Percentiles rank a stretch among this genome's conserved stretches.
phyloP scores from a whole-genome alignment of 1,140 invertebrate genomes.

The Drosophila watanabei region DNA sequence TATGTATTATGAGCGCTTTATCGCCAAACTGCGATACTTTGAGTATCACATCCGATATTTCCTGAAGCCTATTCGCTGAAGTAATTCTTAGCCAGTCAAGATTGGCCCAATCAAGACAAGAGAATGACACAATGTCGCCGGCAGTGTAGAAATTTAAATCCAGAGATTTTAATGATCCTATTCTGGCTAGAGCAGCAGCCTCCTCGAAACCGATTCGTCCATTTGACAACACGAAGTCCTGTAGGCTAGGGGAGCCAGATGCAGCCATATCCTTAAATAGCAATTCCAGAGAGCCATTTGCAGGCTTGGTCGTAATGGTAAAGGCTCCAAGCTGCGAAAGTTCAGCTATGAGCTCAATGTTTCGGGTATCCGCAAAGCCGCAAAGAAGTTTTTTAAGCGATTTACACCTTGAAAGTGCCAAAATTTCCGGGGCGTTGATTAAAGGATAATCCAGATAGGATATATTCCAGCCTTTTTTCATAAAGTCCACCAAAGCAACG shows the following conservation, averaged over 20 bases:
- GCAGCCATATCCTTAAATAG: neutral
- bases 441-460: neutral
- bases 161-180: neutral
- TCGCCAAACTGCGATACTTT: neutral
- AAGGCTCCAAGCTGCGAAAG: neutral
- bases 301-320: neutral
- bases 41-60: neutral
- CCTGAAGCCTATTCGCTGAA: neutral
- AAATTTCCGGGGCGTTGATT: neutral
- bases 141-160: neutral
- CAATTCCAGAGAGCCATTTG: neutral
- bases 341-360: conserved; percentile 2
- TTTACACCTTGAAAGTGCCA: neutral
- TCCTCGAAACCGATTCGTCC: neutral
- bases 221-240: neutral
- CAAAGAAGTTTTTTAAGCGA: neutral
- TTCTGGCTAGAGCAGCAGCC: neutral
- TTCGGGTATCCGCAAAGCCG: neutral
- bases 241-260: neutral
- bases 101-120: neutral
- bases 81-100: neutral
- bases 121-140: neutral
- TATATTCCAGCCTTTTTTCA: neutral
- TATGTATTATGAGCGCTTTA: neutral
- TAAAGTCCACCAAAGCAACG: neutral